These are phyloP conservation scores for Phoxinus phoxinus DNA, from an alignment of 2,113 vertebrate species.

Conservation along the genomic window DNA sequence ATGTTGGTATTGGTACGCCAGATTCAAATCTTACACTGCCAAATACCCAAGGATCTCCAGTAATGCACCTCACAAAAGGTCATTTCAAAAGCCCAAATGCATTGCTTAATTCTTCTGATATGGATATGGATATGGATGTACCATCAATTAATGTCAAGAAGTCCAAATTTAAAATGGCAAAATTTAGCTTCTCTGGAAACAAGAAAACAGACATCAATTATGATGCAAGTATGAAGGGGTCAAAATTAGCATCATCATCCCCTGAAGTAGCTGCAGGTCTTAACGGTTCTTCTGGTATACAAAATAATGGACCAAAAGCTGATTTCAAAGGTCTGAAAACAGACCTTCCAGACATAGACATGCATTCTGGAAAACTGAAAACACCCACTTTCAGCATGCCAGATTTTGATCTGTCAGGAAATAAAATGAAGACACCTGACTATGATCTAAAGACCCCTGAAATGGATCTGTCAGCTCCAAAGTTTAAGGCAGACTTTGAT, in stretches of 20 bases:
- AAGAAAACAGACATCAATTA: neutral
- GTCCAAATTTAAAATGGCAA: conserved; percentile 44
- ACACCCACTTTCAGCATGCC: conserved; percentile 51
- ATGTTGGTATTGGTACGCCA: neutral
- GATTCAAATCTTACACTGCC: neutral
- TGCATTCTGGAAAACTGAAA: conserved; percentile 56
- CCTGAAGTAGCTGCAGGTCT: neutral
- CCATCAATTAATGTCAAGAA: conserved; percentile 45
- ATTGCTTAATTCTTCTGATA: conserved; percentile 54
- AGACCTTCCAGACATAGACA: conserved; percentile 57
- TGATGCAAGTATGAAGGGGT: neutral
- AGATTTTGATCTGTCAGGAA: conserved; percentile 37
- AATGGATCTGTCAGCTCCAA: conserved; percentile 58
- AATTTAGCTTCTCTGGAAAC: conserved; percentile 3
- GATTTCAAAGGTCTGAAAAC: conserved; percentile 46
- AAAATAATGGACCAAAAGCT: conserved; percentile 8
- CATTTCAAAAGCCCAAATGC: neutral
- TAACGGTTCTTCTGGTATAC: conserved; percentile 6
- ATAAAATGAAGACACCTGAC: conserved; percentile 62
- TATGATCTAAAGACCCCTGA: neutral
- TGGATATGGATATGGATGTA: conserved; percentile 61
- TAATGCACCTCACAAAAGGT: conserved; percentile 1
- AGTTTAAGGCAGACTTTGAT: conserved; percentile 62
- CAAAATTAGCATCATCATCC: neutral
- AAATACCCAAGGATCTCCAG: neutral